Conservation (phyloP, 2,113 vertebrate species). For the Toxotes chatareus region DNA sequence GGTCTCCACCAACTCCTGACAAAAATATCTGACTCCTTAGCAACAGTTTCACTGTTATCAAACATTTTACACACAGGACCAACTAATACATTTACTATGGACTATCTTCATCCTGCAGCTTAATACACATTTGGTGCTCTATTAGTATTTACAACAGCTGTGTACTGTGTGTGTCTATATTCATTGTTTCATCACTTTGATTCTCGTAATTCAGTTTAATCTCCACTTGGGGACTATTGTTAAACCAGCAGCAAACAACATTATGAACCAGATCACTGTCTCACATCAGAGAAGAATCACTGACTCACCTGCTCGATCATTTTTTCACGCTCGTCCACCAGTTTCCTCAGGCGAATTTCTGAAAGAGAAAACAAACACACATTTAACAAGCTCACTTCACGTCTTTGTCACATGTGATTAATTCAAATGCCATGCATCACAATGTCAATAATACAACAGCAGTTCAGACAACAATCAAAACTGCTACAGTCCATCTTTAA, state of each 20-base stretch:
- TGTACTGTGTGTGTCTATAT: not conserved
- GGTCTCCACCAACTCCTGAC: not conserved
- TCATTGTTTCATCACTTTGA: not conserved
- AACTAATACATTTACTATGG: not conserved
- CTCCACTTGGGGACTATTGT: no score
- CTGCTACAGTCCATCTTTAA: slow-evolving; percentile 39
- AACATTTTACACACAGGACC: not conserved
- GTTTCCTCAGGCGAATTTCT: slow-evolving; percentile 94
- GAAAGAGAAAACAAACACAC: slow-evolving; percentile 66
- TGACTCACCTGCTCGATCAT: slow-evolving; percentile 93
- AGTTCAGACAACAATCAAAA: slow-evolving; percentile 9
- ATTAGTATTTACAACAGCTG: not conserved
- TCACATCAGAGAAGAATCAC: not conserved
- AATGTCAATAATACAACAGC: not conserved
- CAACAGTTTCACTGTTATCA: not conserved
- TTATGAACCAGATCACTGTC: not conserved
- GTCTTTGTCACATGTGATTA: not conserved
- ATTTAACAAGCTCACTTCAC: not conserved
- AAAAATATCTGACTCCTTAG: not conserved
- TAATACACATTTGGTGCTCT: not conserved
- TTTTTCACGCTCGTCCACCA: slow-evolving; percentile 92
- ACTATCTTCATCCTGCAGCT: not conserved
- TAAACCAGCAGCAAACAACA: not conserved
- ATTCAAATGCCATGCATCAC: not conserved
- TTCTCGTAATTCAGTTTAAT: not conserved